Conservation (phyloP, 2,113 vertebrate species). For the Tretioscincus oriximinensis region DNA sequence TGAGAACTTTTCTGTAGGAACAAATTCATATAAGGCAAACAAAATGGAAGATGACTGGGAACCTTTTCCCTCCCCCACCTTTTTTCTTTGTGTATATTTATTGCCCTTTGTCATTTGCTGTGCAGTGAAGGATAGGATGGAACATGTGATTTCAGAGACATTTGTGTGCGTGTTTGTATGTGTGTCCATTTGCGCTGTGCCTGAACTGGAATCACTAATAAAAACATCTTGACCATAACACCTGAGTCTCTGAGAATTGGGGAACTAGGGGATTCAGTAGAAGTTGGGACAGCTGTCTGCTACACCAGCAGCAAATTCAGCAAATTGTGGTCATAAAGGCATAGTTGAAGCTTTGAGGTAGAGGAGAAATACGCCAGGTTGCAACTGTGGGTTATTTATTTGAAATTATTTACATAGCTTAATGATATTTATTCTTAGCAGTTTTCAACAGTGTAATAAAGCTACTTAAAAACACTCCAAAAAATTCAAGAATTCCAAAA, state of each 20-base stretch:
- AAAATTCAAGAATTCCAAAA: no score
- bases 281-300: neutral
- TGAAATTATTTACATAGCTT: no score
- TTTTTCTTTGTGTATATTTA: neutral
- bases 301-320: neutral
- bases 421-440: no score
- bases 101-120: neutral
- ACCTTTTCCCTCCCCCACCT: neutral
- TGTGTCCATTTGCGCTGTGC: slow-evolving; percentile 21
- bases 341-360: neutral
- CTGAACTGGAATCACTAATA: slow-evolving; percentile 36
- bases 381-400: neutral
- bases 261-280: neutral
- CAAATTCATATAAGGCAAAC: neutral
- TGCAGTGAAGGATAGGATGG: neutral
- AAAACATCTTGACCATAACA: slow-evolving; percentile 28
- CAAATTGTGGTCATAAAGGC: neutral
- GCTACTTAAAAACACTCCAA: no score
- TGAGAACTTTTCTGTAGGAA: neutral
- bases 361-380: neutral
- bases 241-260: neutral
- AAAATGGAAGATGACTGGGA: neutral
- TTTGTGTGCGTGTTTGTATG: neutral
- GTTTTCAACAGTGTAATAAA: no score
- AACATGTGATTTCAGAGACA: neutral